Evolutionary conservation across 2,797 vertebrate genomes (phyloP).

Genomic region (Leucoraja ocellata): DNA sequence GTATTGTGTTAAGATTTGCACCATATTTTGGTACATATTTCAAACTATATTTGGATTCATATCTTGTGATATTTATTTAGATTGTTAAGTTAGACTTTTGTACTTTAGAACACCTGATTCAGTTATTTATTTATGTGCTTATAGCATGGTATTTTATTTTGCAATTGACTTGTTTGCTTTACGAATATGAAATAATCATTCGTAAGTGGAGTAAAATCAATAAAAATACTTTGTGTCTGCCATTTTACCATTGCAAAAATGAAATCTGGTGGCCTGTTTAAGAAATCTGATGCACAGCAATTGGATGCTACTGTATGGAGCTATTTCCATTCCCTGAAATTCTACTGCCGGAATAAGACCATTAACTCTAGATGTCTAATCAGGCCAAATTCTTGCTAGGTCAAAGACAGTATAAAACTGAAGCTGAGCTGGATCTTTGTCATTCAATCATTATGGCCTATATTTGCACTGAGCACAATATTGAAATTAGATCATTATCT

Average conservation of each 20-base stretch:
- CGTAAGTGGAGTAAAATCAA: neutral
- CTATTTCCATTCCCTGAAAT: neutral
- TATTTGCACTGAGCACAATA: neutral
- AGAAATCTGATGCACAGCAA: neutral
- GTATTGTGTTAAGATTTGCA: neutral
- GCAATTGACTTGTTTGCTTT: neutral
- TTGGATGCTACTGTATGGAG: neutral
- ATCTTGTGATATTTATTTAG: neutral
- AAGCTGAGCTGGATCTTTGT: neutral
- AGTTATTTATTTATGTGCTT: neutral
- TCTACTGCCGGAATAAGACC: neutral
- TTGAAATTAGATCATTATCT: neutral
- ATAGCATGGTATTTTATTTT: neutral
- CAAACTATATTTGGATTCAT: neutral
- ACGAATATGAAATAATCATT: neutral
- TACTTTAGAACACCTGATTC: neutral
- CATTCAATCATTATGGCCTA: neutral
- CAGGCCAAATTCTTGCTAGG: neutral
- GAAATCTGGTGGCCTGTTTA: neutral
- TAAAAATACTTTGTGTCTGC: neutral
- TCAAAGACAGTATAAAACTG: neutral
- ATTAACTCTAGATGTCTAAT: neutral
- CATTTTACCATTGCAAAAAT: neutral
- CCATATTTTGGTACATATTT: neutral
- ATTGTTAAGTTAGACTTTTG: neutral